phyloP scores from a whole-genome alignment of 2,888 invertebrate genomes.

The Agrotis exclamationis region DNA sequence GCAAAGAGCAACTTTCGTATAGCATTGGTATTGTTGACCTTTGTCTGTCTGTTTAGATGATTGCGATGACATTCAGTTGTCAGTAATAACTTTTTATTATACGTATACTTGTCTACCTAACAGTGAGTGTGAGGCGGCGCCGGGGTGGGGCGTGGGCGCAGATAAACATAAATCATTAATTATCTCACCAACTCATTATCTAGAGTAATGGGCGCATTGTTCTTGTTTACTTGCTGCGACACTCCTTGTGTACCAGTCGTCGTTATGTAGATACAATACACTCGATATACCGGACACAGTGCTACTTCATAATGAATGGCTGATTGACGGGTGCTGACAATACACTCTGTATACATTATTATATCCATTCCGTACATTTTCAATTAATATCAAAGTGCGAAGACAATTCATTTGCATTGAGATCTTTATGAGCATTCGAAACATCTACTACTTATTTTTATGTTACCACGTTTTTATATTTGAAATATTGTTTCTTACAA shows the following conservation, averaged over 20 bases:
- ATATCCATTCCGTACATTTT: not conserved
- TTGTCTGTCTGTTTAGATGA: not conserved
- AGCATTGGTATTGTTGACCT: not conserved
- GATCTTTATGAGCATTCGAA: too few species aligned
- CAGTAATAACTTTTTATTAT: conserved; percentile 6
- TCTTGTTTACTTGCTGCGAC: conserved; percentile 36
- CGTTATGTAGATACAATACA: not conserved
- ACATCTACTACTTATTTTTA: too few species aligned
- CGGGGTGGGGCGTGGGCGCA: not conserved
- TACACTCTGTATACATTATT: not conserved
- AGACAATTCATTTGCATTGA: not conserved
- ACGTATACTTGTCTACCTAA: not conserved
- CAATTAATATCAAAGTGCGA: not conserved
- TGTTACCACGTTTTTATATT: too few species aligned
- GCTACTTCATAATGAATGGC: conserved; percentile 15
- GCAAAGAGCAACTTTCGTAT: not conserved
- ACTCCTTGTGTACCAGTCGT: conserved; percentile 1
- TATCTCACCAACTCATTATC: conserved; percentile 27
- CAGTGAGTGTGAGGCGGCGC: conserved; percentile 3
- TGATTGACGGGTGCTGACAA: conserved; percentile 11
- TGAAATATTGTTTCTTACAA: too few species aligned
- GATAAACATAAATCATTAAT: conserved; percentile 39
- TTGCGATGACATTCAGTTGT: conserved; percentile 1
- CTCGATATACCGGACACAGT: not conserved
- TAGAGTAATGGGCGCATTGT: conserved; percentile 51